These are phyloP conservation scores for Dendroctonus ponderosae DNA, from an alignment of 1,140 invertebrate species.

Conservation along the genomic window DNA sequence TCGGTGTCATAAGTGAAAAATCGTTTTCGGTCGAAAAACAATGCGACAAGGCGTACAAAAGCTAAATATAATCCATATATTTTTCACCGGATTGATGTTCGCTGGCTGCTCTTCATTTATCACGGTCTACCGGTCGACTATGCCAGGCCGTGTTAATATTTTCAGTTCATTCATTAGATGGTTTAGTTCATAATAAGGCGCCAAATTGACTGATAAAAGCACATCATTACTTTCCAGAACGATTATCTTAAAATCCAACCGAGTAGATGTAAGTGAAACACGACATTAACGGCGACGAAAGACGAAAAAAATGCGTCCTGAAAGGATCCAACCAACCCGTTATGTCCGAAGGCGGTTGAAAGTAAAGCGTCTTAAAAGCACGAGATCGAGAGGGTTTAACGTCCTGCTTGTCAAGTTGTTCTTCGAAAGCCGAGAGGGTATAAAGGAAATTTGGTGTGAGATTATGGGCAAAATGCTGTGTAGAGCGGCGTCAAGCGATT, in stretches of 20 bases:
- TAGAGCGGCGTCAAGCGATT: no score
- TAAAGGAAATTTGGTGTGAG: slow-evolving; percentile 16
- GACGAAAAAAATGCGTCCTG: no score
- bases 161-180: neutral
- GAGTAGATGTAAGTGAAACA: no score
- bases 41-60: slow-evolving; percentile 17
- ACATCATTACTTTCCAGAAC: no score
- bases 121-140: neutral
- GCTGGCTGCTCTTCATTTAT: slow-evolving; percentile 15
- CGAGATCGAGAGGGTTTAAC: slow-evolving; percentile 11
- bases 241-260: no score
- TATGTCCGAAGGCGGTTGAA: slow-evolving; percentile 8
- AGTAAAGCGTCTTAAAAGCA: slow-evolving; percentile 10
- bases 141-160: slow-evolving; percentile 2
- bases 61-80: slow-evolving; percentile 25
- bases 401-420: slow-evolving; percentile 13
- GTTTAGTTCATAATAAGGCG: neutral
- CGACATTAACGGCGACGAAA: no score
- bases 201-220: neutral
- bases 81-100: slow-evolving; percentile 19
- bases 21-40: slow-evolving; percentile 15
- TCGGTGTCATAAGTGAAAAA: slow-evolving; percentile 24
- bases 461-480: slow-evolving; percentile 3
- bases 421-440: slow-evolving; percentile 12
- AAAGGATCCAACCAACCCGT: neutral